Percentiles rank a stretch among this genome's conserved stretches.
phyloP scores from a whole-genome alignment of 2,888 invertebrate species.

The Mamestra brassicae region DNA sequence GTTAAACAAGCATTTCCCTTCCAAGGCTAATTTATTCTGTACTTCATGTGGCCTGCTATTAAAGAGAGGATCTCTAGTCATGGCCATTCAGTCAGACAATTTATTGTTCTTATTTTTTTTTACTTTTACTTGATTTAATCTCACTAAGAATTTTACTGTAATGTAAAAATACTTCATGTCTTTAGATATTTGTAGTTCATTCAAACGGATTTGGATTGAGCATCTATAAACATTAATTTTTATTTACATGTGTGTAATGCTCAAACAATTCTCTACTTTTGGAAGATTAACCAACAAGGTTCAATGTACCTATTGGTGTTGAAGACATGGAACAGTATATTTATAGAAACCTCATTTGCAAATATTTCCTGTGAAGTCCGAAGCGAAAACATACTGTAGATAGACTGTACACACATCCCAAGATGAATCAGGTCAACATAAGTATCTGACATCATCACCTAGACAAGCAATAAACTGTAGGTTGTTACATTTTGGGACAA shows the following conservation, averaged over 20 bases:
- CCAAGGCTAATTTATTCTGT: conserved; percentile 11
- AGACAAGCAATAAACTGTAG: conserved; percentile 57
- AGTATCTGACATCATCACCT: conserved; percentile 73
- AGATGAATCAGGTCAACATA: conserved; percentile 70
- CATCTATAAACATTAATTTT: not conserved
- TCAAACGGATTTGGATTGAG: no score
- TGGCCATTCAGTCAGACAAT: not conserved
- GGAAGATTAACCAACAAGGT: conserved; percentile 30
- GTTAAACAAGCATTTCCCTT: conserved; percentile 29
- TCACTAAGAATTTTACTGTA: not conserved
- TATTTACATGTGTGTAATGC: conserved; percentile 1
- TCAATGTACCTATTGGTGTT: conserved; percentile 50
- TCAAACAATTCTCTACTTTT: conserved; percentile 12
- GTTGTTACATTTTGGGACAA: conserved; percentile 32
- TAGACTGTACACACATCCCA: conserved; percentile 49
- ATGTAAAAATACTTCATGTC: not conserved
- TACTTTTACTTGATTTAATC: not conserved
- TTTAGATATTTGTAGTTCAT: conserved; percentile 11
- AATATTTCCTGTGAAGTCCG: conserved; percentile 54
- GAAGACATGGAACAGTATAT: conserved; percentile 45
- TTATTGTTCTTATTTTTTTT: conserved; percentile 7
- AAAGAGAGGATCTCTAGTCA: conserved; percentile 22
- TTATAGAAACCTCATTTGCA: conserved; percentile 47
- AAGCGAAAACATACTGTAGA: conserved; percentile 45
- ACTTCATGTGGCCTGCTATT: conserved; percentile 7